These are phyloP conservation scores for Crenuchus spilurus DNA, from an alignment of 2,797 vertebrate species.

Conservation along the genomic window DNA sequence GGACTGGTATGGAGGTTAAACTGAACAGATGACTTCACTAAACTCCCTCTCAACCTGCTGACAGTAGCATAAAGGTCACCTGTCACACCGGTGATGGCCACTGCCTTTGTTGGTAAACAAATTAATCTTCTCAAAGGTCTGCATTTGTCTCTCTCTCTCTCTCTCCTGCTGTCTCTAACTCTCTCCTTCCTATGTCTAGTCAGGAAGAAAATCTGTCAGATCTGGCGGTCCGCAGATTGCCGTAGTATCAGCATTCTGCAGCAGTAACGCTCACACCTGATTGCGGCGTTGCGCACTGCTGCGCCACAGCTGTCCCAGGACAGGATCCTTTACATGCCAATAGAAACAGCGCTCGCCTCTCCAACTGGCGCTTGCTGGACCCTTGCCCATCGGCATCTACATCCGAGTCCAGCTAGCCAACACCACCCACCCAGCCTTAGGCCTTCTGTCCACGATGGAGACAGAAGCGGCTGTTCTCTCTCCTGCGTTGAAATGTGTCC, in stretches of 20 bases:
- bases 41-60: slow-evolving; percentile 77
- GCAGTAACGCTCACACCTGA: slow-evolving; percentile 78
- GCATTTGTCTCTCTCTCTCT: slow-evolving; percentile 74
- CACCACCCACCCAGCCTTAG: slow-evolving; percentile 76
- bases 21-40: slow-evolving; percentile 84
- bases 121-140: slow-evolving; percentile 96
- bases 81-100: slow-evolving; percentile 76
- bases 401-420: slow-evolving; percentile 73
- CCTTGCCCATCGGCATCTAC: slow-evolving; percentile 74
- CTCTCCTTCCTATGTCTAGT: slow-evolving; percentile 68
- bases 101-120: slow-evolving; percentile 87
- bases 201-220: slow-evolving; percentile 80
- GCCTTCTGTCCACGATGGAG: slow-evolving; percentile 77
- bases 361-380: slow-evolving; percentile 83
- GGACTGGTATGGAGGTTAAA: slow-evolving; percentile 69
- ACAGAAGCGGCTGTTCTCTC: slow-evolving; percentile 58
- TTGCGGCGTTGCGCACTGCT: slow-evolving; percentile 86
- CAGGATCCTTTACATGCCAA: slow-evolving; percentile 84
- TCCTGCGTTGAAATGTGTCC: slow-evolving; percentile 42
- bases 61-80: slow-evolving; percentile 86
- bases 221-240: slow-evolving; percentile 65
- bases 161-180: slow-evolving; percentile 29
- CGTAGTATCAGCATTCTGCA: slow-evolving; percentile 82
- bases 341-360: slow-evolving; percentile 74
- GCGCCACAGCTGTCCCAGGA: slow-evolving; percentile 89